Base-by-base conservation (phyloP, 2,113 vertebrate species). In the Carassius gibelio region DNA sequence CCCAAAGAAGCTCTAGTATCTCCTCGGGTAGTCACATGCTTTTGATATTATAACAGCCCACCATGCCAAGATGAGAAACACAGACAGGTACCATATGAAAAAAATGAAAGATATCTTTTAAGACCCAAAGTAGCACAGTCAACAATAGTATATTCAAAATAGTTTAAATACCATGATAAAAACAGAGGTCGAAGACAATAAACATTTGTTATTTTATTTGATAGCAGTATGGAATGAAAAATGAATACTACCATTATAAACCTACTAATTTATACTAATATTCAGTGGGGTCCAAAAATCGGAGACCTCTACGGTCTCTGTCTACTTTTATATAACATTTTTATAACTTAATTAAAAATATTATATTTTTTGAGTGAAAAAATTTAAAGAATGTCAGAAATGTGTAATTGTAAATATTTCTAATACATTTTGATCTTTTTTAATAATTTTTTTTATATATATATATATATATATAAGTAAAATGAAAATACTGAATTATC, bases 31-130 rank as follows among this genome's bases (percentile, higher is more conserved):
- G 68, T 57, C 45, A 81, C 87, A 88, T 88, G 87, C 87, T 80
- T 76, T 75, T 50, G 68, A 80, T 36, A 59, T 55, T 38, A 42
- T 13, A 62, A 84, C 59, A 84, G 77, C 62, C 45, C 75, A 81
- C 82, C 88, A 88, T 88, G 88, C 88, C 75, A 69, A 84, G 81
- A 76, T 13, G 50, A 23, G 77, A 83, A 88, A 77, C 76, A 74
- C 72, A 82, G 83, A 26, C 57, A 19, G 30, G 59, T n/a, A 87
- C 69, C 82, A 84, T 84, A 34, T 80, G 34, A 45, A 45, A 59
- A 59, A 9, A 55, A 38, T 26, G 7, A 8, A 74, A 45, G 55
- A 59, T 10, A 3, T 62, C 1, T 66, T 83, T 59, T 30, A 19
- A n/a, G 36, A 48, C 8, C 38, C 59, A 80, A 38, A 79, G n/a